Evolutionary conservation across 2,113 vertebrate species (phyloP).

Genomic region (Panthera leo): DNA sequence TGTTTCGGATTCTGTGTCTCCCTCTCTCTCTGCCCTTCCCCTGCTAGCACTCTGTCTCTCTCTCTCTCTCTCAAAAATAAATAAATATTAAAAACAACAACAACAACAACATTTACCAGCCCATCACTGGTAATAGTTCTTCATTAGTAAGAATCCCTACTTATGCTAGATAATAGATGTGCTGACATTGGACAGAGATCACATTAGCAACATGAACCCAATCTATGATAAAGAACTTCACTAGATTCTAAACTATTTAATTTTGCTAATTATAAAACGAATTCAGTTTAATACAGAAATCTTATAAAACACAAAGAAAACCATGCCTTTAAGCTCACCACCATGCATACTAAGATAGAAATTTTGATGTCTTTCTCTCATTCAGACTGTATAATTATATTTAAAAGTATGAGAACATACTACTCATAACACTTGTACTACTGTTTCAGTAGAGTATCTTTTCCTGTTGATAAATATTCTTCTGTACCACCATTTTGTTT

Average conservation of each 20-base stretch:
- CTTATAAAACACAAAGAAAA: constrained; percentile 16
- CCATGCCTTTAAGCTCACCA: neutral
- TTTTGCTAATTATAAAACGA: neutral
- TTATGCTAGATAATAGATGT: neutral
- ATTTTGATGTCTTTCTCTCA: neutral
- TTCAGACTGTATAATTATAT: neutral
- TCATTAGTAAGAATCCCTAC: neutral
- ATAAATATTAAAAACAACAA: no score
- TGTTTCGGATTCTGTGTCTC: no score
- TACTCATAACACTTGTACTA: neutral
- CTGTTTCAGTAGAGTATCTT: neutral
- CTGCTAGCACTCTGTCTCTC: no score
- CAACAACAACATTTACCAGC: neutral
- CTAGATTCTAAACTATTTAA: neutral
- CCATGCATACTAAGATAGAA: neutral
- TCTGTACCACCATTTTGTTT: neutral
- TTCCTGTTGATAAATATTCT: neutral
- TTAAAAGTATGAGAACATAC: neutral
- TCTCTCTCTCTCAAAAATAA: no score
- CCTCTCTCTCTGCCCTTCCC: no score
- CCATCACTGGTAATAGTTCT: neutral
- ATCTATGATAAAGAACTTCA: neutral
- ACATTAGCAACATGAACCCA: neutral
- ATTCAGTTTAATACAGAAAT: neutral
- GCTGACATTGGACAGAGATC: neutral